Percentiles rank a stretch among this genome's conserved stretches.
These are phyloP conservation scores for Ondatra zibethicus DNA, from an alignment of 2,113 vertebrate species.

Conservation along the genomic window DNA sequence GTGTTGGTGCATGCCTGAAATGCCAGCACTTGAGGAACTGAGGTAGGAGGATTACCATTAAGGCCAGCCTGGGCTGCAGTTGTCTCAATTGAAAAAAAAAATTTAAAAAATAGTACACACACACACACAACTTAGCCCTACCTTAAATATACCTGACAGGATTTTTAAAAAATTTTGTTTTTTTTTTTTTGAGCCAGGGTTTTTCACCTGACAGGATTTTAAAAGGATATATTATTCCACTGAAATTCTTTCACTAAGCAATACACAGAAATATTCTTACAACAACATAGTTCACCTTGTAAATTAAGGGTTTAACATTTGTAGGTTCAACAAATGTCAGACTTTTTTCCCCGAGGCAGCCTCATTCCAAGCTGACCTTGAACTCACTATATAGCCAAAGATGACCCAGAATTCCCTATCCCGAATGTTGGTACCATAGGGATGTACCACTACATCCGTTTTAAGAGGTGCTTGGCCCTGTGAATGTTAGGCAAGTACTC, in stretches of 20 bases:
- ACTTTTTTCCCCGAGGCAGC: not conserved
- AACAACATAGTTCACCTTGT: not conserved
- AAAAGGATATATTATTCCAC: not conserved
- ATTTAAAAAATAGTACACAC: too few species aligned
- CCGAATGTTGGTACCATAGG: not conserved
- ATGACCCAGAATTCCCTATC: not conserved
- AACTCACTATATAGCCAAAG: not conserved
- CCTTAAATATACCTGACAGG: constrained; percentile 9
- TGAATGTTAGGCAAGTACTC: not conserved
- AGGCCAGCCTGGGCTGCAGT: not conserved
- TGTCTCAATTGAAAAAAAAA: not conserved
- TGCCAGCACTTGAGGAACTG: too few species aligned
- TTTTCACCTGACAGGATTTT: not conserved
- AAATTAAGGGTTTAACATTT: not conserved
- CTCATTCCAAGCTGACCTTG: not conserved
- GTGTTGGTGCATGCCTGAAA: not conserved
- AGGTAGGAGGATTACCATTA: not conserved
- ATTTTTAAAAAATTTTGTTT: not conserved
- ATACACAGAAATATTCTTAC: not conserved
- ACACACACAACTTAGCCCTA: not conserved
- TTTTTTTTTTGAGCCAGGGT: too few species aligned
- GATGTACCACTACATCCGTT: not conserved
- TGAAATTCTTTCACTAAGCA: not conserved
- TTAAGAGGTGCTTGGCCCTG: not conserved
- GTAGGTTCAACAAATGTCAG: not conserved